Evolutionary conservation across 2,113 vertebrate species (phyloP), one percentile per base, ranked within the genome.

Genomic region (Pelusios castaneus): DNA sequence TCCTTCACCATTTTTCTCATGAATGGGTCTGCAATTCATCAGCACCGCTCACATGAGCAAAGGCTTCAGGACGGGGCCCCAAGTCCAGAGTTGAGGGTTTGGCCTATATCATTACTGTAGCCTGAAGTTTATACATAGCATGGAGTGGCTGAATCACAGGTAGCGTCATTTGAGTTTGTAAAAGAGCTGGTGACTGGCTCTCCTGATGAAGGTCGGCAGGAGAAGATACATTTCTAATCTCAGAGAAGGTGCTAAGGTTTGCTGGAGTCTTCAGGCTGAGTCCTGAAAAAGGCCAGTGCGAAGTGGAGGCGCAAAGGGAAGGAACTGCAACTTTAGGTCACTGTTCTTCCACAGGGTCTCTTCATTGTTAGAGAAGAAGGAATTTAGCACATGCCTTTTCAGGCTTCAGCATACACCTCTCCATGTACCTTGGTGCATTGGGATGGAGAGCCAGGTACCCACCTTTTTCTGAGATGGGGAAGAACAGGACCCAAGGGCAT

Each of bases 121-220:
- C 19, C 11, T 24, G 27, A 55, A 55, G 0, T 38, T 92, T 45
- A 16, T 6, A 88, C 24, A 25, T 58, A 0, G 51, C 0, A 47
- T 24, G 34, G 8, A 22, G 11, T 91, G 34, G 41, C 2, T 31
- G 45, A 75, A 34, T 84, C 81, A 25, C n/a, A 43, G 51, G 34
- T 27, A 80, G 5, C n/a, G 22, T 38, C 3, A 2, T 6, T 12
- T 27, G 52, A 25, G n/a, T 43, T 55, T 25, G 51, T 27, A n/a
- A 82, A 43, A 75, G 10, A 41, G 38, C 70, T 75, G 70, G 38
- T 22, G 70, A 10, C 58, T 34, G 2, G 1, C 0, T 6, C 0
- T 1, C 78, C n/a, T 79, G 70, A 31, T 43, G 29, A 90, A 82
- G 34, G 56, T n/a, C 43, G 25, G 41, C n/a, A 52, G 70, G 21